phyloP scores from a whole-genome alignment of 2,888 invertebrate species.

The Chesias legatella region DNA sequence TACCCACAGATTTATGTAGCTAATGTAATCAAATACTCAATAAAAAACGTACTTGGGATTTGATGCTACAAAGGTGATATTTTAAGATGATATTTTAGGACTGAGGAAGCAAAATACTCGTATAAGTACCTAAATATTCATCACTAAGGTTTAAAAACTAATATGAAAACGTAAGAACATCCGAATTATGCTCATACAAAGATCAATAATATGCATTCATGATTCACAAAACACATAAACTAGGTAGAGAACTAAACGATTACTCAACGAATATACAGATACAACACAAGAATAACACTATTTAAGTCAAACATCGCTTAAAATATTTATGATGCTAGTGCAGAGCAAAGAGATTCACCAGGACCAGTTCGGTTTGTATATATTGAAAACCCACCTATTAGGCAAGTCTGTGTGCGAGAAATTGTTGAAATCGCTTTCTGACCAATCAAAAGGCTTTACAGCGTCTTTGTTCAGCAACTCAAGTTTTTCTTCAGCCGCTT shows the following conservation, averaged over 20 bases:
- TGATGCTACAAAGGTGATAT: no score
- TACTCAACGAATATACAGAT: slow-evolving; percentile 6
- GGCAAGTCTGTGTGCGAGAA: slow-evolving; percentile 86
- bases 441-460: slow-evolving; percentile 87
- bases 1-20: no score
- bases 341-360: slow-evolving; percentile 67
- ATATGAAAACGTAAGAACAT: slow-evolving; percentile 11
- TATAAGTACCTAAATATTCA: no score
- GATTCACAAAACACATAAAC: slow-evolving; percentile 1
- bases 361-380: slow-evolving; percentile 80
- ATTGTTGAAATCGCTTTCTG: slow-evolving; percentile 82
- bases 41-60: no score
- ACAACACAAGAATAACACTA: slow-evolving; percentile 7
- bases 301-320: slow-evolving; percentile 11
- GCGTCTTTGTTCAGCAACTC: slow-evolving; percentile 55
- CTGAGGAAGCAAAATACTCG: no score
- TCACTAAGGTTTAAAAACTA: no score
- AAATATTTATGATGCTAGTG: background rate
- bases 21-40: no score
- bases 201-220: no score
- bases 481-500: slow-evolving; percentile 55
- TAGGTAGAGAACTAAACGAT: slow-evolving; percentile 2
- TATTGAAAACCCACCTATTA: slow-evolving; percentile 85
- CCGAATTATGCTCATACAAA: slow-evolving; percentile 9
- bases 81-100: no score